Conservation (phyloP, 2,888 invertebrate genomes). For the Pycnomerus fuliginosus region DNA sequence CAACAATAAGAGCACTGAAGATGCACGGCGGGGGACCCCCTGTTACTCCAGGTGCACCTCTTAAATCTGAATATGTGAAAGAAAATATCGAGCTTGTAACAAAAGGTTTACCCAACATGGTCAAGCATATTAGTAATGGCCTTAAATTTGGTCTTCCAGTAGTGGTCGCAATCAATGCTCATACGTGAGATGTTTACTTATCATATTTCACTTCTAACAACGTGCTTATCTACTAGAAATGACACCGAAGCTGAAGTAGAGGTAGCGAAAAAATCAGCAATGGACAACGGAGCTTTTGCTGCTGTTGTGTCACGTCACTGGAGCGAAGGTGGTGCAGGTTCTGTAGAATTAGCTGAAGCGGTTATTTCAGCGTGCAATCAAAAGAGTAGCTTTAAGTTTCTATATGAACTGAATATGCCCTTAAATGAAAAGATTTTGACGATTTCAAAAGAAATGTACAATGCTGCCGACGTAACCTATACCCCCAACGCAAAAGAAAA, state of each 20-base stretch:
- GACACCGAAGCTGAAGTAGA: conserved; percentile 85
- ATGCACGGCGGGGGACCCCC: conserved; percentile 98
- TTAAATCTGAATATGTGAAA: conserved; percentile 81
- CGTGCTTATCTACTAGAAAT: conserved; percentile 58
- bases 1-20: conserved; percentile 92
- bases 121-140: conserved; percentile 93
- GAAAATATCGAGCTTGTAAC: conserved; percentile 83
- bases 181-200: conserved; percentile 61
- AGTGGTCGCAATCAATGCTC: conserved; percentile 89
- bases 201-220: no score
- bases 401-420: conserved; percentile 69
- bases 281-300: conserved; percentile 79
- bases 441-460: conserved; percentile 94
- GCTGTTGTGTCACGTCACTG: conserved; percentile 90
- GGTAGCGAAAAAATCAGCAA: conserved; percentile 70
- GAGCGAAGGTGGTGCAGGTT: conserved; percentile 88
- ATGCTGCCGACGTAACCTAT: conserved; percentile 84
- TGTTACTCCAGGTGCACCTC: conserved; percentile 78
- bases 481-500: conserved; percentile 69
- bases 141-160: conserved; percentile 88
- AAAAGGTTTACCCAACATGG: conserved; percentile 85
- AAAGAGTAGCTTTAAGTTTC: conserved; percentile 62
- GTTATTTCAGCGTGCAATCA: conserved; percentile 75
- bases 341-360: conserved; percentile 80
- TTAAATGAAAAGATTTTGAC: conserved; percentile 84